Evolutionary conservation across 2,797 vertebrate species (phyloP).

Genomic region (Sebastolobus altivelis): DNA sequence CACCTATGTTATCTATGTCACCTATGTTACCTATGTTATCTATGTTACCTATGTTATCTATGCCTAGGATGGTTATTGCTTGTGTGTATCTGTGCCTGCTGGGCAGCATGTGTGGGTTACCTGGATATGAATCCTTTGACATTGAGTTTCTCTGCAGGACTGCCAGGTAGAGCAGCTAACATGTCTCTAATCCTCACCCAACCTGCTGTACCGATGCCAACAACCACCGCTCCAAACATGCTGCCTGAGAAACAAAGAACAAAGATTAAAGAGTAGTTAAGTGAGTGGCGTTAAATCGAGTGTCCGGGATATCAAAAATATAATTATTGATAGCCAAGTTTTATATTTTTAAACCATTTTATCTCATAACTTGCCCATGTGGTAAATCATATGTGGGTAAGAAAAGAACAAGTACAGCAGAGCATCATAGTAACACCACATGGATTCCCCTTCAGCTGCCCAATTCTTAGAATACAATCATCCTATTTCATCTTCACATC

Average conservation of each 20-base stretch:
- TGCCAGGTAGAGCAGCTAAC: slow-evolving; percentile 81
- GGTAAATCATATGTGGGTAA: background rate
- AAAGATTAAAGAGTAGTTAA: background rate
- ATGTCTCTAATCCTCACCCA: slow-evolving; percentile 90
- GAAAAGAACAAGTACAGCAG: background rate
- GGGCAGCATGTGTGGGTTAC: slow-evolving; percentile 71
- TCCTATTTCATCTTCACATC: background rate
- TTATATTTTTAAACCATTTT: background rate
- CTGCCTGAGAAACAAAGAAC: slow-evolving; percentile 31
- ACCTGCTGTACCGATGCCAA: slow-evolving; percentile 92
- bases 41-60: too few relatives aligned
- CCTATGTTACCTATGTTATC: too few relatives aligned
- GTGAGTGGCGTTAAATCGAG: background rate
- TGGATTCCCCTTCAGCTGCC: background rate
- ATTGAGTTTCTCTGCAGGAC: slow-evolving; percentile 86
- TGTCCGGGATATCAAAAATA: background rate
- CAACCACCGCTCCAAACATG: slow-evolving; percentile 93
- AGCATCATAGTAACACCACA: background rate
- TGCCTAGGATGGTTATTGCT: background rate
- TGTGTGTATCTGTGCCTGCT: background rate
- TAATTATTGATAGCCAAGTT: background rate
- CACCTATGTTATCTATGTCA: background rate
- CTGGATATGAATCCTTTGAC: slow-evolving; percentile 92
- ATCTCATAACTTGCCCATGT: background rate
- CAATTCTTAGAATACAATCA: background rate